Base-by-base conservation (phyloP, 2,113 vertebrate species). In the Elgaria multicarinata region DNA sequence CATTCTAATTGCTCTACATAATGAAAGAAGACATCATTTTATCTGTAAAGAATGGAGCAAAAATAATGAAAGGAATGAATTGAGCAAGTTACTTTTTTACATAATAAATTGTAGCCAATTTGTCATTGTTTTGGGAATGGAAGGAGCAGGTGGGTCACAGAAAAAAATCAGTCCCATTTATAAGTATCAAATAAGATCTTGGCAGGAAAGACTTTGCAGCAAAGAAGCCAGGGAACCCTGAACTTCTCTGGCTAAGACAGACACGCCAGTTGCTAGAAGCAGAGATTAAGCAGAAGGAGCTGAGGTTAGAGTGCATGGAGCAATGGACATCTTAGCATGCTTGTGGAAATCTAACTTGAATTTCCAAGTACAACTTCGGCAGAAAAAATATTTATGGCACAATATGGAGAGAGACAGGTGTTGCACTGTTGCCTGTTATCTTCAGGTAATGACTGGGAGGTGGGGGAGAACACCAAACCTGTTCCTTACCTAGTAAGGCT, bases 401-500 rank as follows among this genome's bases (percentile, higher is more conserved):
- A 8, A 28, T 36, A 14, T 16, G 12, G 50, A 66, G 42, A 62
- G 33, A 36, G 62, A 36, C 3, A 53, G 31, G n/a, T 36, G 53
- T 28, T 36, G 76, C 14, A 44, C 9, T 39, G 67, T 13, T 55
- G n/a, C 26, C 3, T 36, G 42, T 44, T 7, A 62, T 18, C 44
- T 85, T 85, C 46, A 58, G 42, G 50, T 28, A 39, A 26, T 10
- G 50, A 39, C 0, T 5, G 24, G 72, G 58, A 10, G 18, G 31
- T 6, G 36, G 62, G 6, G 55, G 1, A 28, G 67, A 55, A 31
- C 33, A 3, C 16, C 0, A 1, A 78, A 20, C n/a, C 55, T 1
- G 31, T 28, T 80, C 16, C 97, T 95, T 96, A 99, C 99, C 99
- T 98, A 99, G 99, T 83, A 99, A 93, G 44, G 98, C 98, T 94